Base-by-base conservation (phyloP, 2,888 invertebrate species). In the Calliopum simillimum region DNA sequence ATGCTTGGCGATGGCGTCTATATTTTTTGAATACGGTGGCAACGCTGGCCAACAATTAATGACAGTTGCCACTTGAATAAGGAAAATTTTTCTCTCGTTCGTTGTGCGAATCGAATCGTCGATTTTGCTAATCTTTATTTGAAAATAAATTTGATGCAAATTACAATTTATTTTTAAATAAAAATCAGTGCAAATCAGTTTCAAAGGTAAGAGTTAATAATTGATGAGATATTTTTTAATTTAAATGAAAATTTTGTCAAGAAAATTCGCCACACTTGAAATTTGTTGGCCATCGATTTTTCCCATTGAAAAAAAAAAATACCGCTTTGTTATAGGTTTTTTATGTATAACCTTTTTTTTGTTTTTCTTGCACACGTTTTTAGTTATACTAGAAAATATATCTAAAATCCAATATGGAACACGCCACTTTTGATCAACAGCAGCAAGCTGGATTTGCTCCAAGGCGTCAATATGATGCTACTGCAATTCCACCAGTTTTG, bases 91-190 rank as follows among this genome's bases (percentile, higher is more conserved):
- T 12, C 25, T 62, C n/a, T 51, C 53, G 53, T 59, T 47, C 21
- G 64, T 71, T 25, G 53, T 44, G 61, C 61, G 70, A 62, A 64
- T 69, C n/a, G n/a, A n/a, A n/a, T n/a, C n/a, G 51, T 47, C 72
- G 82, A 80, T 82, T 82, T 83, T 83, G 80, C 83, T 83, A 81
- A 76, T 81, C 76, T 83, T 83, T 82, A 83, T 83, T 83, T 83
- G 80, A 83, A 82, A 78, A 82, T 83, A 78, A 82, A 81, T 83
- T 82, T 79, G 77, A 78, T 82, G 79, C 71, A 76, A 75, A 74
- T 80, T 77, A 74, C 53, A 76, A 82, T 82, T 83, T 83, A 83
- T 83, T 83, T 81, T 83, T 83, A 82, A 83, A 83, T 83, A 83
- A 83, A 83, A 81, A 79, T 77, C 84, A 80, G 82, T 78, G 76